phyloP scores from a whole-genome alignment of 1,140 invertebrate species.

The Orchestia grillus region DNA sequence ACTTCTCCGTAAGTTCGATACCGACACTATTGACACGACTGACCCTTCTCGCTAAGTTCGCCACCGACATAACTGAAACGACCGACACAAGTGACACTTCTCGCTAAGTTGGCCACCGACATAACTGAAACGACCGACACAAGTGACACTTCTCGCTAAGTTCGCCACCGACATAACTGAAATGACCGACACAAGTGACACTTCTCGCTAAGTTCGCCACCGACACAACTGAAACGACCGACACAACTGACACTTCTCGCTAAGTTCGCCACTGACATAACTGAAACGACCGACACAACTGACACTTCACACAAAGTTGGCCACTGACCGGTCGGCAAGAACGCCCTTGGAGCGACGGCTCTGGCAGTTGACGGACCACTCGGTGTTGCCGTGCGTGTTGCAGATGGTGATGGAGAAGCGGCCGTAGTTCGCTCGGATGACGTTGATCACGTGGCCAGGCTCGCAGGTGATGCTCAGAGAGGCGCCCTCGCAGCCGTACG shows the following conservation, averaged over 20 bases:
- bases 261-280: no score
- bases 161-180: no score
- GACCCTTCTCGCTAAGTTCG: not conserved
- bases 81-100: no score
- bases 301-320: not conserved
- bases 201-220: no score
- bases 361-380: constrained; percentile 97
- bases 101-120: no score
- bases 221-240: no score
- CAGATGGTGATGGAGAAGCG: constrained; percentile 96
- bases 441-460: constrained; percentile 87
- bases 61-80: no score
- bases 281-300: no score
- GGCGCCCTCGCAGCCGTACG: constrained; percentile 94
- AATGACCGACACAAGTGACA: no score
- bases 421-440: constrained; percentile 95
- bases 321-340: constrained; percentile 63
- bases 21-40: not conserved
- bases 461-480: constrained; percentile 88
- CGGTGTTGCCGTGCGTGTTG: constrained; percentile 94
- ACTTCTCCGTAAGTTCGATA: not conserved
- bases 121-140: no score
- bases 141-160: no score
- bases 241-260: no score
- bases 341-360: constrained; percentile 75